Evolutionary conservation across 2,113 vertebrate species (phyloP).

Genomic region (Ancistrus triradiatus): DNA sequence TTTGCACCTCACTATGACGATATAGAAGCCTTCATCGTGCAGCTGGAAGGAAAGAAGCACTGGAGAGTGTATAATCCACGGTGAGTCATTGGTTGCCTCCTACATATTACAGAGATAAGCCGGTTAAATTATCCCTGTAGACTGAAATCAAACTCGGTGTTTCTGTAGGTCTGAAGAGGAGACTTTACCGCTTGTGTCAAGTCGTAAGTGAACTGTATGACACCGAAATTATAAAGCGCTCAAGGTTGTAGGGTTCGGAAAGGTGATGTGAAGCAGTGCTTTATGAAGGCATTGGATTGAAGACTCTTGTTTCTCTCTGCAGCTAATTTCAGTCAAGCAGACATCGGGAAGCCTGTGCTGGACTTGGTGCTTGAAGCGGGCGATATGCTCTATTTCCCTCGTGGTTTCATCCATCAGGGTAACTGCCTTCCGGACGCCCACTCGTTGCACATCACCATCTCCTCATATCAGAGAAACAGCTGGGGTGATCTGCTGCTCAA

Average conservation of each 20-base stretch:
- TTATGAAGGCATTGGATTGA: too few species aligned
- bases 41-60: constrained; percentile 92
- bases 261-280: too few species aligned
- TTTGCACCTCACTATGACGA: constrained; percentile 98
- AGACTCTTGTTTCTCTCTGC: too few species aligned
- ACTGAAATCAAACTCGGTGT: not conserved
- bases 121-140: too few species aligned
- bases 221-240: too few species aligned
- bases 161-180: constrained; percentile 63
- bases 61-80: constrained; percentile 91
- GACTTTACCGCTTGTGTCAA: constrained; percentile 68
- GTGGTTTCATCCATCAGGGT: constrained; percentile 93
- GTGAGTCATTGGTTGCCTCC: constrained; percentile 40
- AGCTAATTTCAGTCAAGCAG: constrained; percentile 80
- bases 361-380: constrained; percentile 87
- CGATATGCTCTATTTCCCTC: constrained; percentile 91
- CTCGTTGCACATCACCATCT: constrained; percentile 91
- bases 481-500: constrained; percentile 90
- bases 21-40: constrained; percentile 93
- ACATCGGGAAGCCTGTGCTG: constrained; percentile 80
- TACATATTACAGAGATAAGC: not conserved
- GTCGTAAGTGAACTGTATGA: constrained; percentile 62
- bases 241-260: too few species aligned
- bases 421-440: constrained; percentile 79
- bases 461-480: constrained; percentile 90